Percentiles rank a stretch among this genome's conserved stretches.
Conservation (phyloP, 2,888 invertebrate species). For the Diarsia mendica region DNA sequence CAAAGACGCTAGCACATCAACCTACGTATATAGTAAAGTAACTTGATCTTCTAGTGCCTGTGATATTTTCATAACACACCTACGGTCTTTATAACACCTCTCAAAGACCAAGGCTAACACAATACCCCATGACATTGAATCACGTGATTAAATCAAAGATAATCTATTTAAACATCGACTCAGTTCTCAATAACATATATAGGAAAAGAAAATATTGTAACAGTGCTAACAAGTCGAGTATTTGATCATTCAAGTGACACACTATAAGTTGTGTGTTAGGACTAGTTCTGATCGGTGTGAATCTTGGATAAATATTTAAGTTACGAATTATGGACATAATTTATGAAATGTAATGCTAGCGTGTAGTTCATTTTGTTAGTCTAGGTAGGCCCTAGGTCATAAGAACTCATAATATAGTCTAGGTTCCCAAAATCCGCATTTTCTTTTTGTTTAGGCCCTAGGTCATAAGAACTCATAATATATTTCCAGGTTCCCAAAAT, state of each 20-base stretch:
- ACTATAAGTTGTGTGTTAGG: constrained; percentile 25
- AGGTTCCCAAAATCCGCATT: too few relatives aligned
- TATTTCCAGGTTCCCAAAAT: too few relatives aligned
- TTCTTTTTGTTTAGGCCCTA: too few relatives aligned
- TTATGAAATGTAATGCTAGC: background rate
- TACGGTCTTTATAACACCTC: too few relatives aligned
- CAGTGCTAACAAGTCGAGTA: constrained; percentile 31
- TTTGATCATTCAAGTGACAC: constrained; percentile 49
- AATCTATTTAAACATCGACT: constrained; percentile 28
- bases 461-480: too few relatives aligned
- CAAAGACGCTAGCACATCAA: too few relatives aligned
- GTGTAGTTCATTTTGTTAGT: too few relatives aligned
- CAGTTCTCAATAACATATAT: constrained; percentile 27
- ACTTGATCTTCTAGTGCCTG: too few relatives aligned
- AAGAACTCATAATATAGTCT: too few relatives aligned
- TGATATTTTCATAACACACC: background rate
- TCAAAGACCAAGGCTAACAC: background rate
- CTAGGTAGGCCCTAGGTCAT: too few relatives aligned
- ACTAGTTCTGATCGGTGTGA: constrained; percentile 23
- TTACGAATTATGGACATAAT: constrained; percentile 3
- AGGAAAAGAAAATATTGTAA: constrained; percentile 41
- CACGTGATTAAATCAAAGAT: constrained; percentile 10
- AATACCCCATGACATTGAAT: constrained; percentile 11
- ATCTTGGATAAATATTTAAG: constrained; percentile 24
- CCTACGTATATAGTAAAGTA: too few relatives aligned